Conservation (phyloP, 2,797 vertebrate genomes). For the Phoxinus dragarum region DNA sequence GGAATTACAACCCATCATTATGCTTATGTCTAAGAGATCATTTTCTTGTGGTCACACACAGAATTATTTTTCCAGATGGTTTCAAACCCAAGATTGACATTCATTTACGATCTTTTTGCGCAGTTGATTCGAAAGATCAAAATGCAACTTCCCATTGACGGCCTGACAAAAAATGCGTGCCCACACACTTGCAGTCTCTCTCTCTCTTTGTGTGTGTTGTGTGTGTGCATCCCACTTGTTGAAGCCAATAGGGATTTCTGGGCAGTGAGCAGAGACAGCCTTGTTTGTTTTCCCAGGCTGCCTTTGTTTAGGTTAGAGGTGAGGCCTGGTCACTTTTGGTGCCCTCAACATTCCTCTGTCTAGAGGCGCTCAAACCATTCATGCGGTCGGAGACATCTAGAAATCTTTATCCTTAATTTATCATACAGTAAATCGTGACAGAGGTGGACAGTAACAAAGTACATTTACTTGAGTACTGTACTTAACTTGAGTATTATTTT, state of each 20-base stretch:
- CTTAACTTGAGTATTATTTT: too few relatives aligned
- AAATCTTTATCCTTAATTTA: background rate
- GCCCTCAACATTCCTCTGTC: constrained; percentile 23
- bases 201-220: background rate
- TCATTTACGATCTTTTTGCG: constrained; percentile 13
- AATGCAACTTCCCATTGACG: constrained; percentile 76
- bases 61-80: background rate
- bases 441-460: too few relatives aligned
- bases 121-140: constrained; percentile 73
- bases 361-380: background rate
- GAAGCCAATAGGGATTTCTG: constrained; percentile 27
- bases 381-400: background rate
- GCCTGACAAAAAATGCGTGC: constrained; percentile 67
- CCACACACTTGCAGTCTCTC: constrained; percentile 25
- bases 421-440: background rate
- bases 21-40: background rate
- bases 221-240: constrained; percentile 25
- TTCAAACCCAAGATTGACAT: background rate
- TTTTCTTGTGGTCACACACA: background rate
- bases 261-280: constrained; percentile 16
- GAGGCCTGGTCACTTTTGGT: constrained; percentile 28
- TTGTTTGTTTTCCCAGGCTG: constrained; percentile 35
- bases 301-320: constrained; percentile 41
- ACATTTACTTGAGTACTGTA: too few relatives aligned
- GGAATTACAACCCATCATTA: constrained; percentile 1